Conservation (phyloP, 1,140 invertebrate genomes). For the Tribolium madens region DNA sequence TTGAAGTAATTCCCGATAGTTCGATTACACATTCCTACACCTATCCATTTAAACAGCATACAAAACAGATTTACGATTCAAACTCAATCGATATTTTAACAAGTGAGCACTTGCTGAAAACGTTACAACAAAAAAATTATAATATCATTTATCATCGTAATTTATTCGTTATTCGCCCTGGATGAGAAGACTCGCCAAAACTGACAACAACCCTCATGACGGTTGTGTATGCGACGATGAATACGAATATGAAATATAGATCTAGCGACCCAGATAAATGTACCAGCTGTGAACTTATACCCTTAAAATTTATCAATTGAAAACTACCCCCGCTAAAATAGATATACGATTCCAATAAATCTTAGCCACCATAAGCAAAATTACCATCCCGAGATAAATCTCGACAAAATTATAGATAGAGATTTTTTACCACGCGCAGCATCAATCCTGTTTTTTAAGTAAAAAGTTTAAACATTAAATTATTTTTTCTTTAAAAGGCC, state of each 20-base stretch:
- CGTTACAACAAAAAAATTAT: conserved; percentile 55
- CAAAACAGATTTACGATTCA: conserved; percentile 28
- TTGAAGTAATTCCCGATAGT: conserved; percentile 44
- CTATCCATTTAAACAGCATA: conserved; percentile 27
- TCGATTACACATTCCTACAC: conserved; percentile 1
- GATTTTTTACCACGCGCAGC: conserved; percentile 11
- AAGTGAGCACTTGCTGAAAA: conserved; percentile 26
- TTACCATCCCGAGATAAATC: conserved; percentile 29
- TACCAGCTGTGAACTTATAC: conserved; percentile 55
- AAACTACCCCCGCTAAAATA: conserved; percentile 42
- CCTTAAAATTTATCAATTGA: conserved; percentile 58
- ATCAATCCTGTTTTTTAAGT: not conserved
- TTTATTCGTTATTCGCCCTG: conserved; percentile 53
- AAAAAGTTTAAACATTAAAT: not conserved
- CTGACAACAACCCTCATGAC: conserved; percentile 51
- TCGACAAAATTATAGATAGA: conserved; percentile 12
- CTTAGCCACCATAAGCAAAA: conserved; percentile 33
- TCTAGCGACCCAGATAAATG: conserved; percentile 55
- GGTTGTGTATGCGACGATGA: conserved; percentile 52
- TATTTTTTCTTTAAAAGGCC: too few species aligned
- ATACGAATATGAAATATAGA: conserved; percentile 60
- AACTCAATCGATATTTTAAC: conserved; percentile 24
- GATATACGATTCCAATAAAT: conserved; percentile 45
- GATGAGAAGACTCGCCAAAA: conserved; percentile 51
- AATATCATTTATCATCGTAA: conserved; percentile 57